Evolutionary conservation across 2,797 vertebrate genomes (phyloP).

Genomic region (Lacerta agilis): DNA sequence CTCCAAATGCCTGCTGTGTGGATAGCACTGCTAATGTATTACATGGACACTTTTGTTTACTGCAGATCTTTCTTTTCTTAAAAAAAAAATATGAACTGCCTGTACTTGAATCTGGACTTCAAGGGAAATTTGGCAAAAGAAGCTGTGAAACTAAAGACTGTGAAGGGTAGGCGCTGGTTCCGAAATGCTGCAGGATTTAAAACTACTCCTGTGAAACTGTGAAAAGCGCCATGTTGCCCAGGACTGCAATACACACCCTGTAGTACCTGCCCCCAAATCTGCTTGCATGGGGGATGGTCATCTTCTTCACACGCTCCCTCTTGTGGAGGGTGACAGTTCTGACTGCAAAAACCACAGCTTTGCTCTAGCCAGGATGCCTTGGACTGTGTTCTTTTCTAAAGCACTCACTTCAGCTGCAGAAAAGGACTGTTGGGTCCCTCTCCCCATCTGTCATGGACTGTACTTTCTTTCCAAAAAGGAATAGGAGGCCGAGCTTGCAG

Average conservation of each 20-base stretch:
- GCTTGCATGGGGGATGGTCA: not conserved
- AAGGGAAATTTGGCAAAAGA: conserved; percentile 63
- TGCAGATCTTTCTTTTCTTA: conserved; percentile 66
- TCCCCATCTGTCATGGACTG: not conserved
- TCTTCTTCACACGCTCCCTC: not conserved
- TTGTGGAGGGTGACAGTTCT: not conserved
- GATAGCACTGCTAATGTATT: conserved; percentile 60
- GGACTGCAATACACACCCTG: conserved; percentile 19
- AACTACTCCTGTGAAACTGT: conserved; percentile 62
- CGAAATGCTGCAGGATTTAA: not conserved
- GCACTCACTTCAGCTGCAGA: not conserved
- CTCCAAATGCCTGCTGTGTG: conserved; percentile 1
- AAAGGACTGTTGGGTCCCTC: not conserved
- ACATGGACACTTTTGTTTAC: conserved; percentile 30
- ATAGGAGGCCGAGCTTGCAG: not conserved
- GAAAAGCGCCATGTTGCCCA: conserved; percentile 50
- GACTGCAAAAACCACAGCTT: conserved; percentile 22
- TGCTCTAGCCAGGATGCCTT: conserved; percentile 17
- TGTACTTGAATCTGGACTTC: conserved; percentile 75
- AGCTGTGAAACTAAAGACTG: conserved; percentile 48
- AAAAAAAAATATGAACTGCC: conserved; percentile 56
- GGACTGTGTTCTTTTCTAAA: not conserved
- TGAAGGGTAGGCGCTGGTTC: conserved; percentile 23
- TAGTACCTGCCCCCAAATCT: not conserved
- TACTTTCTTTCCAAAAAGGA: not conserved